Evolutionary conservation across 2,797 vertebrate genomes (phyloP).

Genomic region (Iguana delicatissima): DNA sequence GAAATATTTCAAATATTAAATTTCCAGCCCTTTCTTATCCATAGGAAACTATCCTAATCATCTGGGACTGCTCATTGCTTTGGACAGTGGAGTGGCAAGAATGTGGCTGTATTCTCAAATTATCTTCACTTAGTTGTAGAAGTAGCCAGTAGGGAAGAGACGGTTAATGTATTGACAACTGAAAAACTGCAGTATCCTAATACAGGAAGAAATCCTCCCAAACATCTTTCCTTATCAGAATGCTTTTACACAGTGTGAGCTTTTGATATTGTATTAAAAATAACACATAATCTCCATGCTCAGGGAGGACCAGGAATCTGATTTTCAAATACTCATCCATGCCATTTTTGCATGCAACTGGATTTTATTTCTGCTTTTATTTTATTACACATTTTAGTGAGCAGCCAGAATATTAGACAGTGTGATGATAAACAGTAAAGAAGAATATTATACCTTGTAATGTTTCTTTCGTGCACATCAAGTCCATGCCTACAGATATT

Average conservation of each 20-base stretch:
- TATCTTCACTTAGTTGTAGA: not conserved
- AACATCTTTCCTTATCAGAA: not conserved
- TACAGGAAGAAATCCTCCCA: not conserved
- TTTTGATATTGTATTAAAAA: not conserved
- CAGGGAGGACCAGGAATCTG: not conserved
- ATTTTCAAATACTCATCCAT: conserved; percentile 4
- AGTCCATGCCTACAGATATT: not conserved
- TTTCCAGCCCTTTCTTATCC: not conserved
- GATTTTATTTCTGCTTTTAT: not conserved
- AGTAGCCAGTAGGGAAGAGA: not conserved
- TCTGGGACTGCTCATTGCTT: not conserved
- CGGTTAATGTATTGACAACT: not conserved
- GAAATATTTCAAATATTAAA: not conserved
- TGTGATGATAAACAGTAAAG: conserved; percentile 50
- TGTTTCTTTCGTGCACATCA: not conserved
- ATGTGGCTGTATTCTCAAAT: not conserved
- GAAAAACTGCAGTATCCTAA: not conserved
- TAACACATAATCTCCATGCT: not conserved
- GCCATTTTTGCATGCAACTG: conserved; percentile 24
- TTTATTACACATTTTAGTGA: not conserved
- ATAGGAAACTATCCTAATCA: not conserved
- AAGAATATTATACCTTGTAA: conserved; percentile 51
- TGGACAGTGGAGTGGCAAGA: not conserved
- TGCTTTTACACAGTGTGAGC: not conserved
- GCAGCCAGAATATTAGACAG: conserved; percentile 49